phyloP scores from a whole-genome alignment of 1,140 invertebrate species.

The Drosophila burlai region DNA sequence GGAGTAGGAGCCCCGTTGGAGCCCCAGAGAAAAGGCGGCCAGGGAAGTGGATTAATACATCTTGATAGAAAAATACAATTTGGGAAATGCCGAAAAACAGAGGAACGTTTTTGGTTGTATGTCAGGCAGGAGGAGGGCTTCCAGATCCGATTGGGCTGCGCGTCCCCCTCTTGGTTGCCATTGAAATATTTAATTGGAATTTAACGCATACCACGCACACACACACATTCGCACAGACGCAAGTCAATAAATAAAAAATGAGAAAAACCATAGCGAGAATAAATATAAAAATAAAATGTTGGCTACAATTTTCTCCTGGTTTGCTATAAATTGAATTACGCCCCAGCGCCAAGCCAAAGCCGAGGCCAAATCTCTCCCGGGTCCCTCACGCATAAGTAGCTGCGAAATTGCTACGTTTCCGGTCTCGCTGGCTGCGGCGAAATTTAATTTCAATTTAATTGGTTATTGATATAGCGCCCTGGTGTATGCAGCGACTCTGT shows the following conservation, averaged over 20 bases:
- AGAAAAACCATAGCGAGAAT: conserved; percentile 43
- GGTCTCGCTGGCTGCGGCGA: conserved; percentile 45
- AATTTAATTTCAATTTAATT: conserved; percentile 84
- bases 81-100: conserved; percentile 44
- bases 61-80: conserved; percentile 70
- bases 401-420: conserved; percentile 70
- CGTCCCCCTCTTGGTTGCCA: conserved; percentile 42
- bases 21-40: conserved; percentile 40
- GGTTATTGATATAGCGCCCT: conserved; percentile 80
- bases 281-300: conserved; percentile 53
- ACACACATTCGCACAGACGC: conserved; percentile 3
- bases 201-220: conserved; percentile 73
- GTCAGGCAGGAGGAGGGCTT: conserved; percentile 7
- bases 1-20: conserved; percentile 34
- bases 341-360: conserved; percentile 36
- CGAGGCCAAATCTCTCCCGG: conserved; percentile 58
- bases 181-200: conserved; percentile 84
- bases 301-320: conserved; percentile 62
- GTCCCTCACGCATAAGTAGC: conserved; percentile 71
- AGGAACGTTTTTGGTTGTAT: conserved; percentile 39
- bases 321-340: conserved; percentile 77
- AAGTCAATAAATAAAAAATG: conserved; percentile 79
- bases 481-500: conserved; percentile 75
- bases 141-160: conserved; percentile 36
- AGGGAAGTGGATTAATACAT: conserved; percentile 81